Conservation (phyloP, 2,113 vertebrate species). For the Symphodus melops region DNA sequence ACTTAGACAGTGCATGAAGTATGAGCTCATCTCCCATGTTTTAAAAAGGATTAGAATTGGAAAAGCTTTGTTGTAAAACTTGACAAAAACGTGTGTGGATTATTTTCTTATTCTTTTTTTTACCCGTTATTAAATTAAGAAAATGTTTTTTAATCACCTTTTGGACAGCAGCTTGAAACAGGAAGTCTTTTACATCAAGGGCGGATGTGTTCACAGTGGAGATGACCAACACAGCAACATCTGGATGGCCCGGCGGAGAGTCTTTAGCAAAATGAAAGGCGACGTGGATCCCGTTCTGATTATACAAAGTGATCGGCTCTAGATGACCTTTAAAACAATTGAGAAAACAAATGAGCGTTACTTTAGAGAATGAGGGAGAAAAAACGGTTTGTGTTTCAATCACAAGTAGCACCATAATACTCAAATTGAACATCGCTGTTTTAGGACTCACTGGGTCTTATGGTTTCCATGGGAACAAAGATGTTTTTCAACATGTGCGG, state of each 20-base stretch:
- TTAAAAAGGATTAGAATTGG: no score
- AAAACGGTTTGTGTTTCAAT: not conserved
- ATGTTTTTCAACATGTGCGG: constrained; percentile 79
- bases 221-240: constrained; percentile 85
- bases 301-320: constrained; percentile 83
- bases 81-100: not conserved
- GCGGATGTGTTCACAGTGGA: constrained; percentile 89
- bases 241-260: constrained; percentile 71
- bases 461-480: constrained; percentile 85
- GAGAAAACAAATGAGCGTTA: not conserved
- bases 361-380: not conserved
- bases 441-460: constrained; percentile 84
- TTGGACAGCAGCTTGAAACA: constrained; percentile 89
- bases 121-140: no score
- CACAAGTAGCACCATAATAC: no score
- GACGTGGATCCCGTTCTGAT: constrained; percentile 84
- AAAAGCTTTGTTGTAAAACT: no score
- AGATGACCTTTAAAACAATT: constrained; percentile 77
- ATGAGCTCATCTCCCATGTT: no score
- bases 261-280: constrained; percentile 89
- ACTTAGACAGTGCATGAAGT: no score
- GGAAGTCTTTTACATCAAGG: constrained; percentile 82
- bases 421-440: no score
- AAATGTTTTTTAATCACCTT: constrained; percentile 84
- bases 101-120: not conserved